Conservation (phyloP, 2,888 invertebrate species). For the Andrena trimmerana region DNA sequence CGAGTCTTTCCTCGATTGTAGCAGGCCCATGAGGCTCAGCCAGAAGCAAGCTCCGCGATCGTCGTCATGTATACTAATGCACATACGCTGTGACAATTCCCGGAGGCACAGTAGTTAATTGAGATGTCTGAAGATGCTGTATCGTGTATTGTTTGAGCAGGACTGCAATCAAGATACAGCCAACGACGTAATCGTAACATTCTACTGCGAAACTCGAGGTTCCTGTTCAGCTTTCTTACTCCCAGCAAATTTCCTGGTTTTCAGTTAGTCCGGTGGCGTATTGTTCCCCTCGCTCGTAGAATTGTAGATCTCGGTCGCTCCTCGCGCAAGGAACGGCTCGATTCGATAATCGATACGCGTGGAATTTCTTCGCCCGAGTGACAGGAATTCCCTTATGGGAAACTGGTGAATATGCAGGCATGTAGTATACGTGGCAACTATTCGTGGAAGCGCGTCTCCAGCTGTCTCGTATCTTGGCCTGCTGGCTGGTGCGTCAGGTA, state of each 20-base stretch:
- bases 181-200: constrained; percentile 19
- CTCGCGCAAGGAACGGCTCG: not conserved
- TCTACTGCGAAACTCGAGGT: not conserved
- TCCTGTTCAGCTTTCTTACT: not conserved
- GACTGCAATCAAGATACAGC: constrained; percentile 38
- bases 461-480: constrained; percentile 52
- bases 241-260: not conserved
- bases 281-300: not conserved
- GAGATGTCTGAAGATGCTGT: constrained; percentile 47
- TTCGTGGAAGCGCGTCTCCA: constrained; percentile 53
- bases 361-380: constrained; percentile 56
- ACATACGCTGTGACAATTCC: constrained; percentile 40
- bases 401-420: constrained; percentile 61
- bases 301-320: constrained; percentile 3
- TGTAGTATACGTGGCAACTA: constrained; percentile 62
- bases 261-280: not conserved
- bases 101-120: constrained; percentile 54
- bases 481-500: constrained; percentile 49
- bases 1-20: not conserved
- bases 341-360: constrained; percentile 45
- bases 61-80: constrained; percentile 24
- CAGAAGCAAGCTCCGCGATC: not conserved
- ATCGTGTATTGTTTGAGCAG: constrained; percentile 29
- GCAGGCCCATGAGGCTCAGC: not conserved
- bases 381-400: constrained; percentile 61